These are phyloP conservation scores for Diogma glabrata DNA, from an alignment of 2,888 invertebrate species.

Conservation along the genomic window DNA sequence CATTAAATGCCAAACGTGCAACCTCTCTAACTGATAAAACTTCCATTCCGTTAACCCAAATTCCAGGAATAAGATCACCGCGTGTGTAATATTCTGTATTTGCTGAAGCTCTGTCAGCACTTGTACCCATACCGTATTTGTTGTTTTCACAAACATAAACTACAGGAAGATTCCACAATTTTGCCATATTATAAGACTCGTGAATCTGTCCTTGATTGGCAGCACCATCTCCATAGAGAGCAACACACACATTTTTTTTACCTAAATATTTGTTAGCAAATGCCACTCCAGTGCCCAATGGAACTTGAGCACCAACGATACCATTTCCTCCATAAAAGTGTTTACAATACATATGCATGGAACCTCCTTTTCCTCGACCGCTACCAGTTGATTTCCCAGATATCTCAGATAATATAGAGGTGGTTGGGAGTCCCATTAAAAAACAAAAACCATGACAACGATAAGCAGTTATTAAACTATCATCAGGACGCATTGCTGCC, in stretches of 20 bases:
- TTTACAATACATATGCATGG: conserved; percentile 72
- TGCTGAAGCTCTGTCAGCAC: conserved; percentile 55
- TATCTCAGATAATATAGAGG: conserved; percentile 54
- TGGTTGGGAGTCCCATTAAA: conserved; percentile 48
- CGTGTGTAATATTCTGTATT: conserved; percentile 63
- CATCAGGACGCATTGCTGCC: conserved; percentile 40
- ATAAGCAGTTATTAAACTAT: conserved; percentile 59
- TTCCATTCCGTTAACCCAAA: conserved; percentile 78
- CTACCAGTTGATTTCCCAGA: conserved; percentile 57
- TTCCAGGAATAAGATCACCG: conserved; percentile 70
- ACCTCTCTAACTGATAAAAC: conserved; percentile 73
- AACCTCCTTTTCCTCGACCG: conserved; percentile 68
- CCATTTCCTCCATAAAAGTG: conserved; percentile 76
- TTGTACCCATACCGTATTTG: conserved; percentile 63
- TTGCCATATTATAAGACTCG: conserved; percentile 69
- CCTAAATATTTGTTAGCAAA: conserved; percentile 60
- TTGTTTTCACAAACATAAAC: conserved; percentile 81
- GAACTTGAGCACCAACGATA: conserved; percentile 84
- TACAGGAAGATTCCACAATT: conserved; percentile 63
- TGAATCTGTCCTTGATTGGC: conserved; percentile 69
- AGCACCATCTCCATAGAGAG: conserved; percentile 66
- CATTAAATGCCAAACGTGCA: conserved; percentile 63
- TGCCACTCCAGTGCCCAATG: conserved; percentile 69
- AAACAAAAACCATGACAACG: conserved; percentile 60
- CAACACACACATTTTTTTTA: conserved; percentile 54